These are phyloP conservation scores for Semaprochilodus insignis DNA, from an alignment of 2,797 vertebrate genomes.

Conservation along the genomic window DNA sequence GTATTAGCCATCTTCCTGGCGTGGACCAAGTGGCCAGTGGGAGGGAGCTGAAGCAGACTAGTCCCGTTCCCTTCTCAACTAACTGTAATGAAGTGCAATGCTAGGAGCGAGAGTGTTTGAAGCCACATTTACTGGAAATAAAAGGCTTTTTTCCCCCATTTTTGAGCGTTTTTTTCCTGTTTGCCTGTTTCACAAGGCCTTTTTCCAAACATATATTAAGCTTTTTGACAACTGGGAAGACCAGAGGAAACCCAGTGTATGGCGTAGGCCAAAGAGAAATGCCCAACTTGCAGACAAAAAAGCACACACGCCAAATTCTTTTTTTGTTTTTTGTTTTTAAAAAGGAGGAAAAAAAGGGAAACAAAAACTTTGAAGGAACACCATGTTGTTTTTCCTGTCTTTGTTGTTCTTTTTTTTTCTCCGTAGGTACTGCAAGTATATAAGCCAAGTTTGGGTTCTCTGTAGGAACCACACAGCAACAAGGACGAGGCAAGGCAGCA, in stretches of 20 bases:
- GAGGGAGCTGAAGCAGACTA: conserved; percentile 79
- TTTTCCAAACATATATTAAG: conserved; percentile 80
- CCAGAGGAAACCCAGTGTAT: conserved; percentile 73
- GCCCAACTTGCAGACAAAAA: conserved; percentile 88
- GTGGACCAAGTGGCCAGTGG: conserved; percentile 67
- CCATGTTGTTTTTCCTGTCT: conserved; percentile 67
- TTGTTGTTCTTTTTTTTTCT: conserved; percentile 67
- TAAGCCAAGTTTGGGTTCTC: conserved; percentile 80
- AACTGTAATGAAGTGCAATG: conserved; percentile 79
- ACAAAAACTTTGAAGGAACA: conserved; percentile 83
- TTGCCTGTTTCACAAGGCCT: conserved; percentile 72
- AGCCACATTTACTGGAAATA: conserved; percentile 86
- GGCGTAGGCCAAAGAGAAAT: conserved; percentile 75
- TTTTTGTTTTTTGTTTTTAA: conserved; percentile 12
- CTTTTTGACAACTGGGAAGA: conserved; percentile 81
- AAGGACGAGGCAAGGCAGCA: conserved; percentile 90
- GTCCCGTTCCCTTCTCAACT: conserved; percentile 83
- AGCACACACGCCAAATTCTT: conserved; percentile 82
- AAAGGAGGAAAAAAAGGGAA: conserved; percentile 67
- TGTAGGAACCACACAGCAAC: conserved; percentile 82
- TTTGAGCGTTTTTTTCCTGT: conserved; percentile 70
- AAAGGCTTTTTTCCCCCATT: conserved; percentile 74
- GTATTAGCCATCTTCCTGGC: conserved; percentile 80
- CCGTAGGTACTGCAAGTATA: conserved; percentile 81
- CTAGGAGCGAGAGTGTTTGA: conserved; percentile 83